These are phyloP conservation scores for Eulacestoma nigropectus DNA, from an alignment of 2,113 vertebrate species.

Conservation along the genomic window DNA sequence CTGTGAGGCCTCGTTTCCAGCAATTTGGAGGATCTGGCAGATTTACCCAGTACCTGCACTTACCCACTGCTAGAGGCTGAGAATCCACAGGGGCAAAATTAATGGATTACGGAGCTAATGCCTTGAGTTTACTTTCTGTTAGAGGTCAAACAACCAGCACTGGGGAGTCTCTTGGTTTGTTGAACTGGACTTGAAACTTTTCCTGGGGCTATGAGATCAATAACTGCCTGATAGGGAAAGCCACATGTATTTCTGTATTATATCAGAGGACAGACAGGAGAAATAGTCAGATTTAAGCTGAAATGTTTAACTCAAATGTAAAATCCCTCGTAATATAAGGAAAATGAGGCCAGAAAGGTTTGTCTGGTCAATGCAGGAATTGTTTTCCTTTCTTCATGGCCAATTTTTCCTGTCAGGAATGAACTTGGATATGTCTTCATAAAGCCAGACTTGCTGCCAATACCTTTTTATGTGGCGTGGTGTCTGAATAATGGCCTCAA, in stretches of 20 bases:
- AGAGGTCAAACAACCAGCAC: background rate
- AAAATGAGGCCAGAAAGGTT: background rate
- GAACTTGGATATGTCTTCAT: slow-evolving; percentile 42
- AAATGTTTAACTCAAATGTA: background rate
- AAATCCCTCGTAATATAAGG: background rate
- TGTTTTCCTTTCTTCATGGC: background rate
- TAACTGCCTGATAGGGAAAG: background rate
- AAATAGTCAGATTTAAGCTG: background rate
- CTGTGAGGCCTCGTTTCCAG: background rate
- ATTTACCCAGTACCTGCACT: background rate
- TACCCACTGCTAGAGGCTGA: background rate
- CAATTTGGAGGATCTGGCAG: accelerated
- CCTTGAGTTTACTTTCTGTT: background rate
- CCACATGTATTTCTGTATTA: background rate
- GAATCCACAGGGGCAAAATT: background rate
- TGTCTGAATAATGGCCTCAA: slow-evolving; percentile 65
- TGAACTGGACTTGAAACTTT: background rate
- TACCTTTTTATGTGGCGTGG: slow-evolving; percentile 33
- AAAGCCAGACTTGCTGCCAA: slow-evolving; percentile 46
- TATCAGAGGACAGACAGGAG: background rate
- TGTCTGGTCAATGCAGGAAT: background rate
- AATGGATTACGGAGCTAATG: background rate
- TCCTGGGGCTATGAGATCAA: background rate
- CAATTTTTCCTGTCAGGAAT: slow-evolving; percentile 29
- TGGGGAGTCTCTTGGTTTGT: background rate